Conservation (phyloP, 2,797 vertebrate genomes). For the Silurus lanzhouensis region DNA sequence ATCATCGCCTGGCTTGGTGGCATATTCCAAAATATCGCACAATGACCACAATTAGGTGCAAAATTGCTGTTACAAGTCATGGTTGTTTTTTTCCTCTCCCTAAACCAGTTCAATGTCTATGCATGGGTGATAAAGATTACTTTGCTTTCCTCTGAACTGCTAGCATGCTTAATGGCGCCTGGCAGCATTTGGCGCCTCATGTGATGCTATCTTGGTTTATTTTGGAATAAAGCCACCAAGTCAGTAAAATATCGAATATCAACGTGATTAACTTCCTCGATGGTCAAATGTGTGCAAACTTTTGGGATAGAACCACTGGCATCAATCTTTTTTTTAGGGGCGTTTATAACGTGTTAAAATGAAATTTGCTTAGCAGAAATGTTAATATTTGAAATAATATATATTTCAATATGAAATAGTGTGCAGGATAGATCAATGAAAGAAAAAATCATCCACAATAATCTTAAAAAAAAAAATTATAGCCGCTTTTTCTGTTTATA, state of each 20-base stretch:
- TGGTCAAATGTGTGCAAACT: conserved; percentile 14
- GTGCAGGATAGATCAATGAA: background rate
- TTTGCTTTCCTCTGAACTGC: conserved; percentile 44
- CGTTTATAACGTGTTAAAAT: background rate
- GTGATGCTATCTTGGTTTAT: conserved; percentile 69
- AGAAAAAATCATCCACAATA: background rate
- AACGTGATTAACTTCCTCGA: background rate
- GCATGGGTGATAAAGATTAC: conserved; percentile 45
- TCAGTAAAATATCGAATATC: conserved; percentile 53
- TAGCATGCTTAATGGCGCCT: conserved; percentile 54
- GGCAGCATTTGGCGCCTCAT: conserved; percentile 65
- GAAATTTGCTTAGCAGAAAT: background rate
- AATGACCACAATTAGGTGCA: conserved; percentile 32
- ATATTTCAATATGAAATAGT: background rate
- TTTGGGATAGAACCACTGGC: background rate
- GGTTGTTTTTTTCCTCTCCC: background rate
- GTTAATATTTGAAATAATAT: background rate
- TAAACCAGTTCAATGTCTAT: conserved; percentile 35
- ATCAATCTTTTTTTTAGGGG: background rate
- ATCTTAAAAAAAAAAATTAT: background rate
- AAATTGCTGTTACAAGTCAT: conserved; percentile 27
- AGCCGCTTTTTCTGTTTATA: background rate
- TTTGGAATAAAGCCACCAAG: conserved; percentile 60
- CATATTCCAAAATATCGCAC: conserved; percentile 16
- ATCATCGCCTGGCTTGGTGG: conserved; percentile 34